phyloP scores from a whole-genome alignment of 2,797 vertebrate species.

The Eleutherodactylus coqui region DNA sequence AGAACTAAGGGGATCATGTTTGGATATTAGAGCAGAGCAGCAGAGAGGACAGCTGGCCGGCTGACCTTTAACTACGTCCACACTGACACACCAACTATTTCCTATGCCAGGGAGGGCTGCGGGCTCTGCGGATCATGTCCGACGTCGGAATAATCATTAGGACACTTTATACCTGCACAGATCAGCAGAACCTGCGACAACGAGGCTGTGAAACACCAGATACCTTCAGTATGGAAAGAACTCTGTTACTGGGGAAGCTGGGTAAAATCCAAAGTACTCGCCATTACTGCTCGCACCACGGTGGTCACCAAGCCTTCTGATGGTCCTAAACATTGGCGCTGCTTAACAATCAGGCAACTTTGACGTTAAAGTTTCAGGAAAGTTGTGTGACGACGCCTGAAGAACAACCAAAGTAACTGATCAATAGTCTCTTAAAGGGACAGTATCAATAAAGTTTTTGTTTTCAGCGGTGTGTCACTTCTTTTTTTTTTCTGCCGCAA shows the following conservation, averaged over 20 bases:
- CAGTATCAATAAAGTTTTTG: too few species aligned
- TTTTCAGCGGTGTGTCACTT: too few species aligned
- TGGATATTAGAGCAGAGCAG: conserved; percentile 2
- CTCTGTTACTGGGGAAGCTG: background rate
- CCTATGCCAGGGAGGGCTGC: background rate
- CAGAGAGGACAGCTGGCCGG: conserved; percentile 28
- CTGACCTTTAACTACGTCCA: conserved; percentile 45
- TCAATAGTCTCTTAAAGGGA: too few species aligned
- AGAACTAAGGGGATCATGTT: conserved; percentile 29
- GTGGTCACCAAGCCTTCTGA: background rate
- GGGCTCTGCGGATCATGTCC: background rate
- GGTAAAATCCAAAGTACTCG: background rate
- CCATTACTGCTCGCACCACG: background rate
- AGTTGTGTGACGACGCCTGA: background rate
- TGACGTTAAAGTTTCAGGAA: background rate
- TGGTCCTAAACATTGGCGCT: background rate
- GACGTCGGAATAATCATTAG: background rate
- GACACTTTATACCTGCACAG: background rate
- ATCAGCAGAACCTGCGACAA: background rate
- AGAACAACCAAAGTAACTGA: too few species aligned
- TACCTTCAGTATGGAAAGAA: background rate
- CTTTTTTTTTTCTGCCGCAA: too few species aligned
- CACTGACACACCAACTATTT: conserved; percentile 27
- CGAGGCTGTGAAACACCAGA: background rate
- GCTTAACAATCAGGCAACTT: background rate